Percentiles rank a stretch among this genome's conserved stretches.
Evolutionary conservation across 2,113 vertebrate species (phyloP).

Genomic region (Tychaedon coryphoeus): DNA sequence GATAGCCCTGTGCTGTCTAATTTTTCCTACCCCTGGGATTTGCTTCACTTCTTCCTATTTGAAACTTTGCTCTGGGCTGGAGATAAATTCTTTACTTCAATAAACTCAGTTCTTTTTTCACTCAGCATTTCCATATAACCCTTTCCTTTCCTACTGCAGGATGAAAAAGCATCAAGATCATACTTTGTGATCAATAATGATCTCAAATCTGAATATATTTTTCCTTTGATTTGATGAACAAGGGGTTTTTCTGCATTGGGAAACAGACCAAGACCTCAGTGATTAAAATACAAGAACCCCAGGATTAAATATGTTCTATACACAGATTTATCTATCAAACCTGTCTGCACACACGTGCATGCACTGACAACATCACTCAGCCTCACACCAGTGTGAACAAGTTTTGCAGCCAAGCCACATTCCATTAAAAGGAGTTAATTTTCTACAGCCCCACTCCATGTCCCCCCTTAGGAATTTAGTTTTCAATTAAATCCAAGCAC

Average conservation of each 20-base stretch:
- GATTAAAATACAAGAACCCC: not conserved
- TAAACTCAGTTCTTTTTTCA: not conserved
- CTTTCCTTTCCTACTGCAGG: not conserved
- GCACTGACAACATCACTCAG: not conserved
- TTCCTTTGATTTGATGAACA: not conserved
- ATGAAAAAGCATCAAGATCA: not conserved
- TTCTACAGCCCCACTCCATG: not conserved
- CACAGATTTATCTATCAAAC: not conserved
- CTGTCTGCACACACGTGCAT: not conserved
- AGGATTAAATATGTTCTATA: not conserved
- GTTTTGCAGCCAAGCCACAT: slow-evolving; percentile 34
- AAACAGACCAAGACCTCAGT: not conserved
- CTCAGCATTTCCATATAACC: not conserved
- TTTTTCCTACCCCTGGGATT: not conserved
- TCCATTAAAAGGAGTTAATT: slow-evolving; percentile 18
- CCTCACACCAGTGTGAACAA: slow-evolving; percentile 3
- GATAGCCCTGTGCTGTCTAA: not conserved
- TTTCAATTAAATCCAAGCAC: not conserved
- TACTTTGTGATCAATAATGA: not conserved
- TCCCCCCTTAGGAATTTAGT: not conserved
- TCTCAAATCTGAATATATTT: not conserved
- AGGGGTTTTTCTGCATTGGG: not conserved
- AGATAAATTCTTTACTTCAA: not conserved
- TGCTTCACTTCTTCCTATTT: not conserved
- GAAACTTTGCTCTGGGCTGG: not conserved